phyloP scores from a whole-genome alignment of 2,797 vertebrate genomes.

The Spatula clypeata region DNA sequence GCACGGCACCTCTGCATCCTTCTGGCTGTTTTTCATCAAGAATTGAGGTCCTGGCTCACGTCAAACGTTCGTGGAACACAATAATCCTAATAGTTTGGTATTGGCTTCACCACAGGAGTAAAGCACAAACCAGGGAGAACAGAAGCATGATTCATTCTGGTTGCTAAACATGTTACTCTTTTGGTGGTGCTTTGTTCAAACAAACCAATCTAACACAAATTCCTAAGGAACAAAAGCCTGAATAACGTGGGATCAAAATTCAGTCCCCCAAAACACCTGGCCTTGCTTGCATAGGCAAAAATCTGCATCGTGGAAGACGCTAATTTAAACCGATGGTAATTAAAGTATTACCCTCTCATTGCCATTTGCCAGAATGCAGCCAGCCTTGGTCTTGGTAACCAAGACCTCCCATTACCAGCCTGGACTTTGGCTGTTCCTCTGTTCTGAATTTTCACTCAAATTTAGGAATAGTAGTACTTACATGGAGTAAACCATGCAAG shows the following conservation, averaged over 20 bases:
- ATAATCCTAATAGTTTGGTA: not conserved
- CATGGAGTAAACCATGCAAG: not conserved
- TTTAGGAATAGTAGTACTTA: not conserved
- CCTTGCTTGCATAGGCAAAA: not conserved
- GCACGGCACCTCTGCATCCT: not conserved
- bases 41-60: not conserved
- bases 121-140: not conserved
- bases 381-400: not conserved
- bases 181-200: not conserved
- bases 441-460: not conserved
- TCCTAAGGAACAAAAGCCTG: not conserved
- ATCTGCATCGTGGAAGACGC: not conserved
- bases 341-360: not conserved
- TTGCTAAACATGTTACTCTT: not conserved
- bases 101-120: not conserved
- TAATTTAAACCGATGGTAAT: not conserved
- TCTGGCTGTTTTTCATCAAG: not conserved
- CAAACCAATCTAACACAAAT: not conserved
- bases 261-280: not conserved
- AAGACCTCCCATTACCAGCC: not conserved
- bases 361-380: not conserved
- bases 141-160: not conserved
- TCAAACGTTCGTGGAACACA: not conserved
- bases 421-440: not conserved
- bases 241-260: not conserved